These are phyloP conservation scores for Craseonycteris thonglongyai DNA, from an alignment of 2,113 vertebrate genomes.

Conservation along the genomic window DNA sequence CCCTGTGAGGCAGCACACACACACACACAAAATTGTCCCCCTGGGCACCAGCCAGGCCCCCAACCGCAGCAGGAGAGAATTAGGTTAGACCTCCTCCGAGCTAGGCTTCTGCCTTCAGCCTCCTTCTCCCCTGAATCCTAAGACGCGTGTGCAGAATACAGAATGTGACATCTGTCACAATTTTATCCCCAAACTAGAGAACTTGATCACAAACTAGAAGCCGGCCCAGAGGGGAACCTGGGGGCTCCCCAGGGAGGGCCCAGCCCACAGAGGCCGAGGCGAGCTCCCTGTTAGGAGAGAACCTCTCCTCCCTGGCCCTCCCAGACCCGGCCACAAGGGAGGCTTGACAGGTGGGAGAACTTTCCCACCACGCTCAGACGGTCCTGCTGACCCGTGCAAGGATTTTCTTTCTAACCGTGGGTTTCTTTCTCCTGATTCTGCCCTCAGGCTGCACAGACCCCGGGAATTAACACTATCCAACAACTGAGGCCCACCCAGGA, in stretches of 20 bases:
- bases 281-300: too few relatives aligned
- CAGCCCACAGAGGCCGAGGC: fast-evolving
- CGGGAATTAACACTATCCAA: fast-evolving
- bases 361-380: too few relatives aligned
- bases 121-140: neutral
- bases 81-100: neutral
- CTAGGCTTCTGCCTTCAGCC: fast-evolving
- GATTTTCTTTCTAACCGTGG: neutral
- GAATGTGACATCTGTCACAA: neutral
- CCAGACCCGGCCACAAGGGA: too few relatives aligned
- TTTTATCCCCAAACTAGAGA: neutral
- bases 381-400: neutral
- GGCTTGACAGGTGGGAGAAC: fast-evolving
- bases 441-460: neutral
- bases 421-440: neutral
- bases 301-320: too few relatives aligned
- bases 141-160: neutral
- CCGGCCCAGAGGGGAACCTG: neutral
- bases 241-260: neutral
- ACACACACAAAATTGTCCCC: too few relatives aligned
- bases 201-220: neutral
- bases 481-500: neutral
- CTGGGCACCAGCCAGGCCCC: neutral
- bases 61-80: neutral
- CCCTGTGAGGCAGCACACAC: fast-evolving